Evolutionary conservation across 2,113 vertebrate species (phyloP), one percentile per base, ranked within the genome.

Genomic region (Spilogale gracilis): DNA sequence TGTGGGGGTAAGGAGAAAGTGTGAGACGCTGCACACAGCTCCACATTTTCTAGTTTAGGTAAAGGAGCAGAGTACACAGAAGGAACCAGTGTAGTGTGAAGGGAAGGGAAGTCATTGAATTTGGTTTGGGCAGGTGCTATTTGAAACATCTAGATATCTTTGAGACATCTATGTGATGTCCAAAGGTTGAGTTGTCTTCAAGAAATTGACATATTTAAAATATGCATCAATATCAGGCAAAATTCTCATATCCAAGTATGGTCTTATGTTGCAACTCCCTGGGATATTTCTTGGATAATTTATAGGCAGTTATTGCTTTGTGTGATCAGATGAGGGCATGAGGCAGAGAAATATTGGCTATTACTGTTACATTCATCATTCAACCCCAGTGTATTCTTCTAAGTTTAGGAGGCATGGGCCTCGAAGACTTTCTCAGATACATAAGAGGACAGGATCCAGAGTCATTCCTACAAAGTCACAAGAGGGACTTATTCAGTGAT

Each of bases 141-240:
- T n/a, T 54, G 45, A 91, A 76, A 91, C 76, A 30, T 38, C 17
- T 20, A 67, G 63, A 67, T 67, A 13, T 67, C 43, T 82, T 91
- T 95, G 81, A 97, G 91, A 87, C 43, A 76, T 81, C 32, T 32
- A 32, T 25, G 30, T 82, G 45, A 71, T 94, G 78, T 96, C 9
- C 45, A 78, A 61, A 94, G 27, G 2, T 58, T 81, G 74, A 14
- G 38, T 73, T 85, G 65, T 58, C 38, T 58, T 79, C 48, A 94
- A 58, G 61, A 84, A 87, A 69, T 87, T 27, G 48, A 54, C 8
- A 30, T 60, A 63, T 52, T 94, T 88, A 88, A 88, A 76, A 78
- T 9, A 50, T 1, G 12, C 74, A 56, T 74, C 7, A 65, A 38
- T 82, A 87, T 67, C 18, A 67, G 61, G 9, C 21, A 92, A 50